These are phyloP conservation scores for Scaptomyza parva DNA, from an alignment of 2,888 invertebrate species.

Conservation along the genomic window DNA sequence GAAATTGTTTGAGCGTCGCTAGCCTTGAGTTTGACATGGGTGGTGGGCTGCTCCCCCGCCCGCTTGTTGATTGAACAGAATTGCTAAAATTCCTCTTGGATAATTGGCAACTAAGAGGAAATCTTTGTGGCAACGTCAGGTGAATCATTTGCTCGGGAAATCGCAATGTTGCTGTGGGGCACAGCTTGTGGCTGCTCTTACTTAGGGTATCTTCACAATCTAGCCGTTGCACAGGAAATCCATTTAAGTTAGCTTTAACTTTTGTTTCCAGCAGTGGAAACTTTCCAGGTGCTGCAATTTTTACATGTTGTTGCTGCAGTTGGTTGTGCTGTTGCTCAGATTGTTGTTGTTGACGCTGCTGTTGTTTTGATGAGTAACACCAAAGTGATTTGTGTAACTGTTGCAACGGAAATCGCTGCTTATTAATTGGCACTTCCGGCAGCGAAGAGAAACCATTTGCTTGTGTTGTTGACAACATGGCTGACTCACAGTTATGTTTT, in stretches of 20 bases:
- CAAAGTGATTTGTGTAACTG: constrained; percentile 16
- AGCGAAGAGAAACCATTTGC: constrained; percentile 20
- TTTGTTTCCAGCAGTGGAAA: constrained; percentile 30
- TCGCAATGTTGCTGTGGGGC: neutral
- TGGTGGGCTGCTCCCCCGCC: constrained; percentile 9
- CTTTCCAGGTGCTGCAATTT: constrained; percentile 14
- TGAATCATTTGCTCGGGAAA: constrained; percentile 49
- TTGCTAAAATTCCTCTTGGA: constrained; percentile 45
- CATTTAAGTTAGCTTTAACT: too few relatives aligned
- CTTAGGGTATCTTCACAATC: neutral
- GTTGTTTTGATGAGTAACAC: constrained; percentile 12
- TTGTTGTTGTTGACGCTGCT: neutral
- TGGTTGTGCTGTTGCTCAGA: constrained; percentile 12
- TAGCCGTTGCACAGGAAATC: constrained; percentile 40
- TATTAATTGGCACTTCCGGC: constrained; percentile 62
- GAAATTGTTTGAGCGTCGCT: constrained; percentile 50
- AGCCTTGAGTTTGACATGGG: constrained; percentile 19
- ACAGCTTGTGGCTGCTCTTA: neutral
- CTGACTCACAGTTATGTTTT: constrained; percentile 63
- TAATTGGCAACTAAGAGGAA: constrained; percentile 55
- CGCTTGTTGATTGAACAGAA: constrained; percentile 34
- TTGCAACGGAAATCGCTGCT: constrained; percentile 59
- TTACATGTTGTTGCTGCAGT: constrained; percentile 1
- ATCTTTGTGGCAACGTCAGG: constrained; percentile 26
- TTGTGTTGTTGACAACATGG: constrained; percentile 41